phyloP scores from a whole-genome alignment of 2,888 invertebrate species.

The Selenia dentaria region DNA sequence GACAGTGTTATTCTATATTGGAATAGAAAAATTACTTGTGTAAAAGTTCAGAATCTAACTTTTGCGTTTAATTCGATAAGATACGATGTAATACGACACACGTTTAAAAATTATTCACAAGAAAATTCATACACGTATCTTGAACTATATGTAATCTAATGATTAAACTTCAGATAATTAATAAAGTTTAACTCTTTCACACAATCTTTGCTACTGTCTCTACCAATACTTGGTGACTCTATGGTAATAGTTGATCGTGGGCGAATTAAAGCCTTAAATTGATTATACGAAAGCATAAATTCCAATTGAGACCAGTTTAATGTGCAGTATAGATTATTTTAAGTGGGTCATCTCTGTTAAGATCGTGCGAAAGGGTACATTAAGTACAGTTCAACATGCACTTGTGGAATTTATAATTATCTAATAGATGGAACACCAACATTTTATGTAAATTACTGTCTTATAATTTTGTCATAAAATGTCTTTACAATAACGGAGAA shows the following conservation, averaged over 20 bases:
- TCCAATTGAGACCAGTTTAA: slow-evolving; percentile 29
- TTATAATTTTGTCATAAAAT: too few relatives aligned
- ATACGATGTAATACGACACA: too few relatives aligned
- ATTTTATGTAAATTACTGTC: background rate
- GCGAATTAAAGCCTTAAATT: slow-evolving; percentile 55
- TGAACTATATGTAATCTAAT: too few relatives aligned
- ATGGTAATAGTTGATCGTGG: slow-evolving; percentile 36
- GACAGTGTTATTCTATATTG: too few relatives aligned
- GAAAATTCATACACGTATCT: too few relatives aligned
- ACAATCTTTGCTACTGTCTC: slow-evolving; percentile 8
- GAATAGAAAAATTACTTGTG: too few relatives aligned
- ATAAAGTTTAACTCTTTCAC: too few relatives aligned
- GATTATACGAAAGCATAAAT: slow-evolving; percentile 38
- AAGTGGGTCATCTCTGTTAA: slow-evolving; percentile 18
- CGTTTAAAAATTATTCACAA: too few relatives aligned
- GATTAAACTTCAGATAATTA: too few relatives aligned
- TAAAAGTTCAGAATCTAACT: too few relatives aligned
- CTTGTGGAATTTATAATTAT: slow-evolving; percentile 5
- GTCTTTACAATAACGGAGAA: too few relatives aligned
- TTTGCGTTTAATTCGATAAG: too few relatives aligned
- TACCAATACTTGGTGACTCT: slow-evolving; percentile 7
- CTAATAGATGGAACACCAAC: background rate
- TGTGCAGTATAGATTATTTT: slow-evolving; percentile 20
- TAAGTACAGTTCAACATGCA: slow-evolving; percentile 16
- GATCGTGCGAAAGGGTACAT: slow-evolving; percentile 21